Percentiles rank a stretch among this genome's conserved stretches.
phyloP scores from a whole-genome alignment of 2,888 invertebrate genomes.

The Yponomeuta sedellus region DNA sequence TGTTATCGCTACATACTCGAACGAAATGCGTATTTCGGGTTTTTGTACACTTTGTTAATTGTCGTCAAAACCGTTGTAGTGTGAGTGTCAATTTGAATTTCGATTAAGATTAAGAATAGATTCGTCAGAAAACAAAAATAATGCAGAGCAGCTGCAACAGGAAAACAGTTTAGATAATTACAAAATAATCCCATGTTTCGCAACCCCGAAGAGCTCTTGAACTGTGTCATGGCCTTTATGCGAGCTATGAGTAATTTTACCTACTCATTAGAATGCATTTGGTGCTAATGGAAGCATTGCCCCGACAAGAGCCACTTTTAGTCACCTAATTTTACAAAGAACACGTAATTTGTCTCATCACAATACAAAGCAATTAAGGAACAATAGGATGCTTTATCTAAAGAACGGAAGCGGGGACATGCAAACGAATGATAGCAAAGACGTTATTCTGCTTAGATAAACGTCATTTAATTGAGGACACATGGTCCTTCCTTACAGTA shows the following conservation, averaged over 20 bases:
- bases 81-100: neutral
- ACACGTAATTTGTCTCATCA: neutral
- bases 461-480: slow-evolving; percentile 24
- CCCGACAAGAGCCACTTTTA: neutral
- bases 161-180: too few species aligned
- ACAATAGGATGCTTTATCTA: neutral
- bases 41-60: neutral
- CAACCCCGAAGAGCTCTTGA: neutral
- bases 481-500: slow-evolving; percentile 30
- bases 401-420: slow-evolving; percentile 22
- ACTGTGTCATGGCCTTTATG: neutral
- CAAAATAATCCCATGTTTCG: too few species aligned
- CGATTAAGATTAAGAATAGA: neutral
- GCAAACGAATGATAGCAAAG: slow-evolving; percentile 19
- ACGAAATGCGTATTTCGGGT: neutral
- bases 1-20: neutral
- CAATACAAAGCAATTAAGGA: neutral
- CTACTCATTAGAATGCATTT: neutral
- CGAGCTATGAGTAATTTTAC: neutral
- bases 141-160: too few species aligned
- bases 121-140: neutral
- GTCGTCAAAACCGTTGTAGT: too few species aligned
- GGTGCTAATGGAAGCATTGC: neutral
- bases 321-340: neutral
- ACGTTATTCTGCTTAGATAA: slow-evolving; percentile 20